These are phyloP conservation scores for Thysanoteuthis rhombus DNA, from an alignment of 2,888 invertebrate species.

Conservation along the genomic window DNA sequence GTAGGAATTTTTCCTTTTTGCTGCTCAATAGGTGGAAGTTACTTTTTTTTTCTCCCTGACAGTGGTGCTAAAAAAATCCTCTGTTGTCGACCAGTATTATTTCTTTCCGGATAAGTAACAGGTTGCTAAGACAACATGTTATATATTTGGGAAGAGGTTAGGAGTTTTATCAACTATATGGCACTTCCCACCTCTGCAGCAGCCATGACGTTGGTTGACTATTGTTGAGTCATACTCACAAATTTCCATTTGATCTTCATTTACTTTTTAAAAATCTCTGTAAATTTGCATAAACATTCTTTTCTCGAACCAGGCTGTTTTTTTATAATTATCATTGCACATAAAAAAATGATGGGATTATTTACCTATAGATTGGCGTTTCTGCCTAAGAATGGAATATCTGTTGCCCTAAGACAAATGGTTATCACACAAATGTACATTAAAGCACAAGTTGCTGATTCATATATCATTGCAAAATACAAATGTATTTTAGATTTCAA, in stretches of 20 bases:
- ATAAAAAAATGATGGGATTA: no score
- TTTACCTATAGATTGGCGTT: no score
- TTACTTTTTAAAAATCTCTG: neutral
- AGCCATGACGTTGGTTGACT: no score
- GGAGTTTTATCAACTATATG: neutral
- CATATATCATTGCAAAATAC: no score
- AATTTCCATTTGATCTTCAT: neutral
- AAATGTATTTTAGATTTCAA: no score
- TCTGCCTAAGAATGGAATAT: no score
- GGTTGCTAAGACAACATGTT: neutral
- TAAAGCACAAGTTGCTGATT: no score
- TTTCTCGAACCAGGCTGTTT: neutral
- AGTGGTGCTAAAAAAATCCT: neutral
- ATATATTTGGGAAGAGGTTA: neutral
- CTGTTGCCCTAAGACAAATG: no score
- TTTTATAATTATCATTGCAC: no score
- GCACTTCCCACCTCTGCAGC: no score
- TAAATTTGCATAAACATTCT: neutral
- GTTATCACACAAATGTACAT: no score
- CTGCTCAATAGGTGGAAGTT: neutral
- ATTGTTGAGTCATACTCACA: neutral
- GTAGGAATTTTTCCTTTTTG: slow-evolving; percentile 12
- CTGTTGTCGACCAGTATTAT: neutral
- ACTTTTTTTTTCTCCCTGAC: neutral
- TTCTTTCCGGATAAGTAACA: neutral